These are phyloP conservation scores for Rhabdomys pumilio DNA, from an alignment of 2,797 vertebrate species.

Conservation along the genomic window DNA sequence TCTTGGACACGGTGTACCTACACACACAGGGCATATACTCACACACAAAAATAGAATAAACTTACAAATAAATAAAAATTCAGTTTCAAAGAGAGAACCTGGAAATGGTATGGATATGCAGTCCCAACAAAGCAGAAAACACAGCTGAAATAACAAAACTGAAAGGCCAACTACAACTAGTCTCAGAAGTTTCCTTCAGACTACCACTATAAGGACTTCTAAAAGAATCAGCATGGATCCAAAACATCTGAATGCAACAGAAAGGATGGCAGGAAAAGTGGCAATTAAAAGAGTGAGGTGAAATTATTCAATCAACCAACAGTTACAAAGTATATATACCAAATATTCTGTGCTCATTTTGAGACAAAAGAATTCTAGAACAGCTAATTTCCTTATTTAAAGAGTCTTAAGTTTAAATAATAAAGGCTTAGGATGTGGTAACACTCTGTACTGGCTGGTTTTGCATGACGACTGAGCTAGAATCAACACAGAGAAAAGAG, in stretches of 20 bases:
- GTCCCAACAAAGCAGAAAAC: conserved; percentile 43
- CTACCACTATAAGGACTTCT: neutral
- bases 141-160: conserved; percentile 20
- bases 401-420: neutral
- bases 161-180: neutral
- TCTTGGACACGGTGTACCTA: neutral
- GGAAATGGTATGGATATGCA: neutral
- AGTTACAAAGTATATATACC: neutral
- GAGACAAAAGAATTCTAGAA: conserved; percentile 1
- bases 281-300: neutral
- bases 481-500: neutral
- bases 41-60: neutral
- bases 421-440: neutral
- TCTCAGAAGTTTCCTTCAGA: neutral
- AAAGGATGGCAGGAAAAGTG: conserved; percentile 36
- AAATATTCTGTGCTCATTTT: conserved; percentile 3
- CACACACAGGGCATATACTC: neutral
- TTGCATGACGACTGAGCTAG: neutral
- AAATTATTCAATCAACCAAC: conserved; percentile 11
- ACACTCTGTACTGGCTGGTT: neutral
- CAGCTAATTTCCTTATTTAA: conserved; percentile 47
- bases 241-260: neutral
- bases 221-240: conserved; percentile 18
- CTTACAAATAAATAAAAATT: conserved; percentile 30
- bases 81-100: conserved; percentile 11